Base-by-base conservation (phyloP, 2,888 invertebrate genomes). In the Ormyrus labotus region DNA sequence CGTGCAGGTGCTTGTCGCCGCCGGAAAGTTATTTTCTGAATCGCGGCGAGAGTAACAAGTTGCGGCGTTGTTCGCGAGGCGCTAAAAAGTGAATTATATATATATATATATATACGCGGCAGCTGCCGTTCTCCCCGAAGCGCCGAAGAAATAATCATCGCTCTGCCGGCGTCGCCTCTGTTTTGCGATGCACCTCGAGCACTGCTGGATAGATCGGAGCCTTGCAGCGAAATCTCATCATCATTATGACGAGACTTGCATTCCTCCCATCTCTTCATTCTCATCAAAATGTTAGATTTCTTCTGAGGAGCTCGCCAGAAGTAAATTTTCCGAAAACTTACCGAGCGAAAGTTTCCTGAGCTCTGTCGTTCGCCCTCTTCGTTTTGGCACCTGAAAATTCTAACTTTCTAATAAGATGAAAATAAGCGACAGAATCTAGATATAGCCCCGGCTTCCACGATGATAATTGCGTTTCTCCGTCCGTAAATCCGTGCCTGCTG, bases 21-120 rank as follows among this genome's bases (percentile, higher is more conserved):
- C 47, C 64, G 60, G 53, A 65, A 72, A 76, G 61, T 76, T 76
- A 55, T 61, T 63, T 48, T 2, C 60, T 53, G 61, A 60, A 61
- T 13, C 50, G 72, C 63, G 67, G 68, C 19, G 47, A 45, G 51
- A 80, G 80, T 80, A 69, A 74, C 80, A 80, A 74, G 80, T 78
- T 72, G 60, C 65, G 53, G 61, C n/a, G 47, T 19, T 19, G 61
- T 34, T 19, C 10, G 50, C 34, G 50, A 60, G 58, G 6, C 57
- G 67, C 60, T 48, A 47, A 76, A 76, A 76, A 76, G 48, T 69
- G 60, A 76, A 76, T 67, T 67, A 75, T 34, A 67, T 58, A 53
- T 34, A 34, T 19, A 19, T 2, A 19, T 19, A 19, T 2, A 19
- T 19, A 19, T n/a, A 10, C 19, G 47, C 58, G 13, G 19, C 53